A percentile compares a stretch with the other conserved stretches of the same genome.
These are phyloP conservation scores for Aethina tumida DNA, from an alignment of 1,140 invertebrate species.

Conservation along the genomic window DNA sequence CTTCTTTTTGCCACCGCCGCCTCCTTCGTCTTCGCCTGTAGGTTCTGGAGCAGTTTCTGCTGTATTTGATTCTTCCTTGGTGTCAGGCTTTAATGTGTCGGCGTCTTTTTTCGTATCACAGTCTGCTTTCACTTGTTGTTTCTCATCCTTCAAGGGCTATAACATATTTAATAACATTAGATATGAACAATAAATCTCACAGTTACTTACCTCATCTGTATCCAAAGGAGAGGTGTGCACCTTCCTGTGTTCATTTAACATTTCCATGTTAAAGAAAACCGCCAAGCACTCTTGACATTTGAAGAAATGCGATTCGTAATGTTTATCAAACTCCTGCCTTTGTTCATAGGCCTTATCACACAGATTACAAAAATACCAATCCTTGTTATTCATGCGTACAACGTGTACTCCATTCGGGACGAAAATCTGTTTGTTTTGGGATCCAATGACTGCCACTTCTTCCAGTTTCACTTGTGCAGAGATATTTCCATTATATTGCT, in stretches of 20 bases:
- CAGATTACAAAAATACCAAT: conserved; percentile 36
- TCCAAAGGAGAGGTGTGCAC: conserved; percentile 25
- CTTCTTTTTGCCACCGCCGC: conserved; percentile 14
- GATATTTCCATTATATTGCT: too few species aligned
- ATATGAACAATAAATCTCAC: not conserved
- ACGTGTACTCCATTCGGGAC: conserved; percentile 3
- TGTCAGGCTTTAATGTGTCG: too few species aligned
- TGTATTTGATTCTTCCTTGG: too few species aligned
- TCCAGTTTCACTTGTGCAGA: too few species aligned
- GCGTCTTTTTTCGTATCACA: conserved; percentile 9
- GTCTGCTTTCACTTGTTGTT: conserved; percentile 19
- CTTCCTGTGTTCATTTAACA: conserved; percentile 36
- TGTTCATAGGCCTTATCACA: conserved; percentile 42
- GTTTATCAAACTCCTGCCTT: conserved; percentile 36
- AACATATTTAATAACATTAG: conserved; percentile 7
- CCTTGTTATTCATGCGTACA: conserved; percentile 8
- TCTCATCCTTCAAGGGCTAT: conserved; percentile 9
- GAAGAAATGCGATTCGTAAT: conserved; percentile 44
- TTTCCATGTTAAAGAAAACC: conserved; percentile 39
- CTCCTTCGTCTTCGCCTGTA: conserved; percentile 16
- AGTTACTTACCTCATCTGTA: conserved; percentile 6
- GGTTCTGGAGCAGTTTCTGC: too few species aligned
- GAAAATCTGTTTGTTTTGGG: conserved; percentile 3
- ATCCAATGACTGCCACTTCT: too few species aligned
- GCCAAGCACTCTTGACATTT: conserved; percentile 38